Base-by-base conservation (phyloP, 2,113 vertebrate genomes). In the Paedocypris sp. region DNA sequence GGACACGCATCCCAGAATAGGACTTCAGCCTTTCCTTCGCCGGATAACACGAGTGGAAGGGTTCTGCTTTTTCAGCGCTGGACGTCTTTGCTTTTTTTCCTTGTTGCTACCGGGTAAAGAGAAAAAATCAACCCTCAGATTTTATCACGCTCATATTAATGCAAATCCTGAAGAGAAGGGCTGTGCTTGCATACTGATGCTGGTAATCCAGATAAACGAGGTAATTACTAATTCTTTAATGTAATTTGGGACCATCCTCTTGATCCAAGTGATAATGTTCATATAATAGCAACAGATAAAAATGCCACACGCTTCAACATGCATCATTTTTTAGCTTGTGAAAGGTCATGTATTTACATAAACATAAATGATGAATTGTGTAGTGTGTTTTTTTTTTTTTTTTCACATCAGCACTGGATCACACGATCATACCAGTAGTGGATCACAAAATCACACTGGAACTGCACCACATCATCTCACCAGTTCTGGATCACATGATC, bases 191-290 rank as follows among this genome's bases (percentile, higher is more conserved):
- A 85, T 84, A 82, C 81, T 82, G 83, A 85, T 85, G 82, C 84
- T 77, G 56, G 41, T 82, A 82, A 80, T 78, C 77, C 81, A 85
- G 82, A 85, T 85, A 87, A 85, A 66, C 80, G 65, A 72, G 74
- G 73, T 79, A 80, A 85, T 82, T 79, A 85, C 82, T 87, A 82
- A 87, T 87, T 85, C 85, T 86, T 84, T 83, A 79, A 79, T 80
- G 85, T 77, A 85, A 84, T 83, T 85, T 80, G 84, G 85, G 85
- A 86, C 79, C 73, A 62, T 75, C 76, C 56, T 65, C 78, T 80
- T 77, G 80, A 86, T 85, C 83, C 83, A 77, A 77, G 77, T 78
- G 85, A 86, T 87, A 85, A 83, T 84, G 84, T 87, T 85, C 81
- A 84, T 79, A 85, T 87, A 86, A 87, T 87, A 85, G 82, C 82